Evolutionary conservation across 2,113 vertebrate species (phyloP), one percentile per base, ranked within the genome.

Genomic region (Triplophysa tibetana): DNA sequence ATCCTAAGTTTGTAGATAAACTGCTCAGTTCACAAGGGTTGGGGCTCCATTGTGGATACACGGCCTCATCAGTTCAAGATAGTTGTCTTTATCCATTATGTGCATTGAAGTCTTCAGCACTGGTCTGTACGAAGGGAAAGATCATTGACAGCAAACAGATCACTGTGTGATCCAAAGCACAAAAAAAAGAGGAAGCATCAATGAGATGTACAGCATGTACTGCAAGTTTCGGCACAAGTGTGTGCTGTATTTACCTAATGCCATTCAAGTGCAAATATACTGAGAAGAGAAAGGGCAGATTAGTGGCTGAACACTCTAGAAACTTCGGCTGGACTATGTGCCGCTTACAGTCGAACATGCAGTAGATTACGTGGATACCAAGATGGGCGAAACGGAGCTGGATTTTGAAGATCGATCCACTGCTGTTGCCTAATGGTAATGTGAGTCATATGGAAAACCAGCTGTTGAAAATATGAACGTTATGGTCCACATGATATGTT

Each of bases 1-100:
- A 90, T 70, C 84, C 82, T 82, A 85, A 86, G 86, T 75, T 79
- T 83, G 70, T 80, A 88, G 80, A 81, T 48, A 72, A 79, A 85
- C 54, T 62, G 64, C 75, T 82, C 76, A 79, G 62, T 81, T 82
- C 81, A 84, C 48, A 11, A 65, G 81, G 62, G 87, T 23, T 12
- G 80, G 78, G 83, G 81, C 81, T 48, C 12, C 52, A 23, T 58
- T 50, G 26, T 62, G 21, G 26, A 70, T 70, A 33, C 13, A 69
- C 2, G 17, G 56, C 16, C 19, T 58, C 13, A 16, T 54, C 66
- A 11, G 26, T 64, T 61, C 48, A 48, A 62, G 23, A 66, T 45
- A 41, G 41, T 33, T 17, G 56, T 62, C 67, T 52, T 62, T 13
- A 10, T 52, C 43, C 58, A 38, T 24, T 24, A 41, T 60, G 24